These are phyloP conservation scores for Neodiprion pinetum DNA, from an alignment of 1,140 invertebrate species.

Conservation along the genomic window DNA sequence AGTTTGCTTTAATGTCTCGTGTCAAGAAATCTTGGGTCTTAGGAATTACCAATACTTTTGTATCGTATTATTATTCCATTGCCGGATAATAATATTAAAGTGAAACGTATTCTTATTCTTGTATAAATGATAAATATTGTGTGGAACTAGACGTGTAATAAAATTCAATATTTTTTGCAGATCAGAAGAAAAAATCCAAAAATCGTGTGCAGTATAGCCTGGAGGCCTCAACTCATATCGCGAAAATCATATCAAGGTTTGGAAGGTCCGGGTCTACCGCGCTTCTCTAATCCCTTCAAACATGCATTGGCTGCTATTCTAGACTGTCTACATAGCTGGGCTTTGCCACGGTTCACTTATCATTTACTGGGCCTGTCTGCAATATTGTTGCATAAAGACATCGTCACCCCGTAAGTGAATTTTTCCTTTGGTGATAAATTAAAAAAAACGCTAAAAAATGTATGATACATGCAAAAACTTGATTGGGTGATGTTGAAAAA, in stretches of 20 bases:
- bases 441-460: too few relatives aligned
- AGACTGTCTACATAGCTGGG: conserved; percentile 66
- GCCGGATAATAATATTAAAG: conserved; percentile 1
- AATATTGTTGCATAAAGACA: conserved; percentile 74
- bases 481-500: conserved; percentile 11
- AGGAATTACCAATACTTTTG: neutral
- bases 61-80: conserved; percentile 3
- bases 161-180: conserved; percentile 51
- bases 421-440: neutral
- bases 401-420: conserved; percentile 67
- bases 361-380: conserved; percentile 68
- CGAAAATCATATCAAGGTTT: conserved; percentile 49
- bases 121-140: conserved; percentile 8
- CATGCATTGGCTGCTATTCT: conserved; percentile 54
- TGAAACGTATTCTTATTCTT: conserved; percentile 22
- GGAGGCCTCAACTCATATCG: conserved; percentile 66
- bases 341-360: conserved; percentile 63
- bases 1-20: too few relatives aligned
- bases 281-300: conserved; percentile 53
- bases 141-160: conserved; percentile 9
- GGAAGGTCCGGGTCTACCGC: conserved; percentile 50
- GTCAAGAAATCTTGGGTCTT: conserved; percentile 1
- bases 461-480: neutral
- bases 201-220: conserved; percentile 70
- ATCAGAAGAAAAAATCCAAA: conserved; percentile 69